A percentile compares a stretch with the other conserved stretches of the same genome.
These are phyloP conservation scores for Charina bottae DNA, from an alignment of 2,113 vertebrate genomes.

Conservation along the genomic window DNA sequence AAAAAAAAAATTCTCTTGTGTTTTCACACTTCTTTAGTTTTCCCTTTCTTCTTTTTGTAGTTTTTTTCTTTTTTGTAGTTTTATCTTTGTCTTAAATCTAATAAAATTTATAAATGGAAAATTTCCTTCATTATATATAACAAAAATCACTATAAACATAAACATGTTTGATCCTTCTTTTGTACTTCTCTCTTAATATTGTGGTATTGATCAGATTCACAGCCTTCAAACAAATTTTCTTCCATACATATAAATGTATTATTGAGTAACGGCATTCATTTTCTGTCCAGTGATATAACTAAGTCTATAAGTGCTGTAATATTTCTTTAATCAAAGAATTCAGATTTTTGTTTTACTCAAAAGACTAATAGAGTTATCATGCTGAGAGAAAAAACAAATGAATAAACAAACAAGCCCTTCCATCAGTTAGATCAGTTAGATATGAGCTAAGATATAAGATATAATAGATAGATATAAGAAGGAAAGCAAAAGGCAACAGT, in stretches of 20 bases:
- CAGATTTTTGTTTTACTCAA: background rate
- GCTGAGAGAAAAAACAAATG: background rate
- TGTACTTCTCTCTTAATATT: background rate
- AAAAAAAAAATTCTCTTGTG: too few species aligned
- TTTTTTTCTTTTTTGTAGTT: too few species aligned
- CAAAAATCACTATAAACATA: background rate
- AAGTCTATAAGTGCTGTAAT: background rate
- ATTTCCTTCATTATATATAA: background rate
- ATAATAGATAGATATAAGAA: too few species aligned
- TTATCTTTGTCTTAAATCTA: too few species aligned
- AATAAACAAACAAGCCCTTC: background rate
- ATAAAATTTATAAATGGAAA: too few species aligned
- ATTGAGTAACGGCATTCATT: conserved; percentile 6
- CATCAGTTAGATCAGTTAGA: too few species aligned
- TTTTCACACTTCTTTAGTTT: too few species aligned
- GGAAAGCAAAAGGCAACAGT: too few species aligned
- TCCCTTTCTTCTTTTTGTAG: too few species aligned
- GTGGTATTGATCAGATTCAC: conserved; percentile 22
- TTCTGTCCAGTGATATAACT: background rate
- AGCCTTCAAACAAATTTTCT: background rate
- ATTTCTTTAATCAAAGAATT: background rate
- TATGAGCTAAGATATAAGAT: too few species aligned
- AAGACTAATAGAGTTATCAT: conserved; percentile 5
- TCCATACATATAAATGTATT: background rate
- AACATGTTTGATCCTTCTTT: background rate